These are phyloP conservation scores for Petrophora chlorosata DNA, from an alignment of 2,888 invertebrate species.

Conservation along the genomic window DNA sequence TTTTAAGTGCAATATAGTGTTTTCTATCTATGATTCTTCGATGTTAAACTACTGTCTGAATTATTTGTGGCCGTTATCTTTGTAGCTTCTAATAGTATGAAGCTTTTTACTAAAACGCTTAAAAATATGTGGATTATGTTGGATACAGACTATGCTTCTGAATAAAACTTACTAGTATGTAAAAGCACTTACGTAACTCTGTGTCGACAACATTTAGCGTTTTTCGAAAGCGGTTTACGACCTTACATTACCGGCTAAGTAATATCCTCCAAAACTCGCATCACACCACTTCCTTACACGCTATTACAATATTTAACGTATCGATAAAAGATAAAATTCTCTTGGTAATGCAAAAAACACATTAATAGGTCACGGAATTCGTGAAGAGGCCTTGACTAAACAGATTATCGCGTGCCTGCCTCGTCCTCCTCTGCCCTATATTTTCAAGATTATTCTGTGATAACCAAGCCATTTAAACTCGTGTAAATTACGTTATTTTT, in stretches of 20 bases:
- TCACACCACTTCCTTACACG: conserved; percentile 9
- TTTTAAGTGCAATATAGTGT: no score
- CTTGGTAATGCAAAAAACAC: conserved; percentile 20
- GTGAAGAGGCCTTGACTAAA: conserved; percentile 14
- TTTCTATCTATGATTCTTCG: no score
- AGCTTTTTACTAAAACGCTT: no score
- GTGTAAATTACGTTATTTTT: conserved; percentile 21
- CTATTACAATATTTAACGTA: conserved; percentile 25
- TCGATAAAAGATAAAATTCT: conserved; percentile 26
- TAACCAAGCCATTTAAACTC: conserved; percentile 16
- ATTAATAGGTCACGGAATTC: conserved; percentile 27
- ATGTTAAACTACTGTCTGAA: no score
- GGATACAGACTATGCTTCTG: no score
- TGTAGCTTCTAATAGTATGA: no score
- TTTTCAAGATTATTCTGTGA: conserved; percentile 26
- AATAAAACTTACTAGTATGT: no score
- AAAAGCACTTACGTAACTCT: background rate
- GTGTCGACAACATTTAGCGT: no score
- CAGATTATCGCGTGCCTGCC: conserved; percentile 25
- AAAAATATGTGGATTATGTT: no score
- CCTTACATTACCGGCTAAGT: background rate
- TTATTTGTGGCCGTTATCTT: no score
- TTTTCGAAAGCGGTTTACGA: background rate
- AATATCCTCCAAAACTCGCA: background rate
- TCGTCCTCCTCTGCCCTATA: conserved; percentile 25